These are phyloP conservation scores for Adelphocoris suturalis DNA, from an alignment of 2,888 invertebrate species.

Conservation along the genomic window DNA sequence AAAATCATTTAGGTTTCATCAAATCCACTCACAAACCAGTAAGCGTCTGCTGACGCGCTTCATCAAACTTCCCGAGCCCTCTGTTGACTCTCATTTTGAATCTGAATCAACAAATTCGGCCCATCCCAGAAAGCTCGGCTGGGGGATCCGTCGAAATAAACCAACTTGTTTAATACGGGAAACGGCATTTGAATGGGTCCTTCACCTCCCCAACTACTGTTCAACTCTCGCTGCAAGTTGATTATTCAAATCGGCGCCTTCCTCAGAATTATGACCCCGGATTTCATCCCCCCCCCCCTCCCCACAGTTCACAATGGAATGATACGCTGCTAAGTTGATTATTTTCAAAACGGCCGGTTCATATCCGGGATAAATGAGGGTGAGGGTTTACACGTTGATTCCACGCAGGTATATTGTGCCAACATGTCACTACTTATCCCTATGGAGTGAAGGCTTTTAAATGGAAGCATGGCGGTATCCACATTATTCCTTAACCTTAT, in stretches of 20 bases:
- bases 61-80: neutral
- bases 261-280: neutral
- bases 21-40: neutral
- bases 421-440: too few relatives aligned
- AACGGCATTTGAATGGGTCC: neutral
- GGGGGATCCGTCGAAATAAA: neutral
- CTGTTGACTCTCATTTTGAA: neutral
- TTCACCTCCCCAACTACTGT: neutral
- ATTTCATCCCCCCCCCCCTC: neutral
- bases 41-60: neutral
- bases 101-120: neutral
- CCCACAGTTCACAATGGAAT: neutral
- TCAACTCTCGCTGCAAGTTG: neutral
- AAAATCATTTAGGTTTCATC: too few relatives aligned
- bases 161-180: neutral
- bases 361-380: too few relatives aligned
- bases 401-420: too few relatives aligned
- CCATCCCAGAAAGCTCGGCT: neutral
- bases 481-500: too few relatives aligned
- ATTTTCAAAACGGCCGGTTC: neutral
- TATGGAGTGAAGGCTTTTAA: too few relatives aligned
- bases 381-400: too few relatives aligned
- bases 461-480: too few relatives aligned
- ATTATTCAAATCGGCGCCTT: neutral
- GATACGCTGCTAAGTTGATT: neutral